These are phyloP conservation scores for Lasioglossum marginatum DNA, from an alignment of 2,888 invertebrate genomes.

Conservation along the genomic window DNA sequence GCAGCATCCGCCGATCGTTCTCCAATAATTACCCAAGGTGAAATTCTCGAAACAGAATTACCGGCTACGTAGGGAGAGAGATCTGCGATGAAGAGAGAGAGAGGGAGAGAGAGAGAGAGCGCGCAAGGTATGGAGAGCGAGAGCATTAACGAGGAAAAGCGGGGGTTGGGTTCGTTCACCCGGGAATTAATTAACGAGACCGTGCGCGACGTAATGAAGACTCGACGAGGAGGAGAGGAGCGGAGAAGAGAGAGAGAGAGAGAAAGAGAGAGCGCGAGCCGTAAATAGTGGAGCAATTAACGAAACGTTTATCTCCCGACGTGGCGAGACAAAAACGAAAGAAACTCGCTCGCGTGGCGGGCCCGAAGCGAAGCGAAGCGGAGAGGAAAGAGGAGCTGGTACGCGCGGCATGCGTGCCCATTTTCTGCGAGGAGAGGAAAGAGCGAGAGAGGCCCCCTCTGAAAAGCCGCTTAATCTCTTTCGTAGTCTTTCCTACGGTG, in stretches of 20 bases:
- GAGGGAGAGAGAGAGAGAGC: background rate
- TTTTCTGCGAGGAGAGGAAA: slow-evolving; percentile 4
- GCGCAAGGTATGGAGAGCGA: background rate
- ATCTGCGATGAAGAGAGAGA: background rate
- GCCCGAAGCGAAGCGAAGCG: background rate
- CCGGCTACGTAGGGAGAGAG: slow-evolving; percentile 1
- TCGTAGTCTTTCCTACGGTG: slow-evolving; percentile 6
- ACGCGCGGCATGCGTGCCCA: slow-evolving; percentile 20
- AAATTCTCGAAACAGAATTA: slow-evolving; percentile 42
- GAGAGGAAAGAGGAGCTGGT: background rate
- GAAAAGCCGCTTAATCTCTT: background rate
- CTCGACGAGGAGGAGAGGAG: slow-evolving; percentile 38
- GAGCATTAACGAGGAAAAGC: slow-evolving; percentile 35
- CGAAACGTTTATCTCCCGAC: slow-evolving; percentile 57
- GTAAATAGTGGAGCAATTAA: slow-evolving; percentile 67
- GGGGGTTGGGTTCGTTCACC: slow-evolving; percentile 52
- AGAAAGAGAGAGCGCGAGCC: slow-evolving; percentile 16
- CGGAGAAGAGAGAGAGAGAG: background rate
- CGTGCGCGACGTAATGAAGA: slow-evolving; percentile 55
- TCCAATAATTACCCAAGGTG: slow-evolving; percentile 21
- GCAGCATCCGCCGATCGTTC: slow-evolving; percentile 12
- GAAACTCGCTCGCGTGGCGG: background rate
- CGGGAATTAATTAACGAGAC: slow-evolving; percentile 68
- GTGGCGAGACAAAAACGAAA: slow-evolving; percentile 31
- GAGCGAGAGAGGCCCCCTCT: background rate